Base-by-base conservation (phyloP, 2,888 invertebrate species). In the Cerastoderma edule region DNA sequence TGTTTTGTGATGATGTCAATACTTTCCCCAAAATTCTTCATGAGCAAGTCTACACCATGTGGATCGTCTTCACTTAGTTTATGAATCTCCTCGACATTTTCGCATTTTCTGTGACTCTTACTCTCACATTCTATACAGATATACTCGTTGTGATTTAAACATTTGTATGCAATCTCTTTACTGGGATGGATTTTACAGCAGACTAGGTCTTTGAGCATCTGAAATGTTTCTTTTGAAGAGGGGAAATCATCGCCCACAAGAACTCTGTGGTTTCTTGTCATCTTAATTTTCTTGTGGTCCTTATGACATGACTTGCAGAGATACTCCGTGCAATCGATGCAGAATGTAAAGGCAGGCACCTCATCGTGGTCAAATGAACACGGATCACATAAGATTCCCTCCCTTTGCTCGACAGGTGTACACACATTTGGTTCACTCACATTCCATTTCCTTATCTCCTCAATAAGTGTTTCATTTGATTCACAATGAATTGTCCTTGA, bases 271-370 rank as follows among this genome's bases (percentile, higher is more conserved):
- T 50, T 16, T 24, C 74, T 53, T 24, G 74, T 65, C 3, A 39
- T 28, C 60, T 69, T 74, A 35, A 54, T 69, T 48, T 56, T 69
- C 28, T 56, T 69, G 48, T 74, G 74, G n/a, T 65, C 65, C 19
- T 46, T 54, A 0, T 48, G n/a, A 57, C 74, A 74, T 3, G 24
- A 30, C 6, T 46, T 57, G 33, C 74, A 74, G 1, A 74, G 56
- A 24, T 74, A 74, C 27, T 74, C 74, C 2, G 48, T 27, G 35
- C 74, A 74, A 19, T 44, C 65, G 16, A 57, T 27, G 44, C 74
- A 74, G 32, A 74, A 69, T n/a, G 60, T 33, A 39, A 22, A 28
- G 4, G 67, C 72, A 22, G 28, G 30, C 5, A 53, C 53, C 6
- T 57, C 24, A 4, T 24, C 35, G n/a, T 60, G 28, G 30, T 72